Conservation (phyloP, 2,888 invertebrate genomes). For the Dasypolia templi region DNA sequence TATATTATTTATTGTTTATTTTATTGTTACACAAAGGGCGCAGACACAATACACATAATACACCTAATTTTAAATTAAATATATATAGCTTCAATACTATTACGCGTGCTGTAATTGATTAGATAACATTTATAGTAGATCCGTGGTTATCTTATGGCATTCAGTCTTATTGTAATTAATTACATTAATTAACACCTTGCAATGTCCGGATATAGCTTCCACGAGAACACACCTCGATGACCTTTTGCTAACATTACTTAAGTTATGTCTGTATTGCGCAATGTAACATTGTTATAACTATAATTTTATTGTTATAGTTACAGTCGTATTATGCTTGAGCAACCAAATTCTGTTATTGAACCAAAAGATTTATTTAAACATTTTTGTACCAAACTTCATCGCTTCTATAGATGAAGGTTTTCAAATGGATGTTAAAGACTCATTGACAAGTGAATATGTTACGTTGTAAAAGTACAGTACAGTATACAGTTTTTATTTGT, state of each 20-base stretch:
- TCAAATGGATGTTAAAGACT: background rate
- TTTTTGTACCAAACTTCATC: background rate
- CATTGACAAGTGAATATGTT: background rate
- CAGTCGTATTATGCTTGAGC: background rate
- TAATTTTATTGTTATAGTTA: slow-evolving; percentile 6
- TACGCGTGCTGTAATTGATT: background rate
- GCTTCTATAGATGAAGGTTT: background rate
- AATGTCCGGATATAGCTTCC: slow-evolving; percentile 22
- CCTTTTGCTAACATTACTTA: slow-evolving; percentile 2
- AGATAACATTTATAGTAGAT: slow-evolving; percentile 5
- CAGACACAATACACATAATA: background rate
- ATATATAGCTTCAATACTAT: background rate
- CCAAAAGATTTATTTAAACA: slow-evolving; percentile 4
- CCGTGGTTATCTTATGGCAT: slow-evolving; percentile 1
- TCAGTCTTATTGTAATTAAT: slow-evolving; percentile 36
- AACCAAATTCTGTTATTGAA: background rate
- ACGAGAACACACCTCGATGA: slow-evolving; percentile 10
- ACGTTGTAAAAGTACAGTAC: background rate
- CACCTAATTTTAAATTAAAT: background rate
- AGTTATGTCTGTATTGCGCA: background rate
- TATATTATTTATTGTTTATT: background rate
- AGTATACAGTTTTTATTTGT: background rate
- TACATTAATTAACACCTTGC: slow-evolving; percentile 38
- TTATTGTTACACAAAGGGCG: background rate
- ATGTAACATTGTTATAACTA: background rate